A percentile compares a stretch with the other conserved stretches of the same genome.
Conservation (phyloP, 2,113 vertebrate genomes). For the Pedetes capensis region DNA sequence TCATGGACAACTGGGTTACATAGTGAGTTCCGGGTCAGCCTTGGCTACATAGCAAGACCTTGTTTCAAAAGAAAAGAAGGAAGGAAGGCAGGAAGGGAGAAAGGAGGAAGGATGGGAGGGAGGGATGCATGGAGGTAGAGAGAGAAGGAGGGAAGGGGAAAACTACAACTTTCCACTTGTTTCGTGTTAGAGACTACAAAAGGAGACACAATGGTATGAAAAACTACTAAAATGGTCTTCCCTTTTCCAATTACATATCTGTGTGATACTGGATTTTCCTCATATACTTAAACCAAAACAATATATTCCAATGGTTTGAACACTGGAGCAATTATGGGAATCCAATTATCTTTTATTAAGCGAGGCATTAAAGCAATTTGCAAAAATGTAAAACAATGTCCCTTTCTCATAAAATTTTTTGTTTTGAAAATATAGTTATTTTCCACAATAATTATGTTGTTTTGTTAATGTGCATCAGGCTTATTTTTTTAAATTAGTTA, state of each 20-base stretch:
- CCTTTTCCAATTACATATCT: not conserved
- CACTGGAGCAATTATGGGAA: slow-evolving; percentile 21
- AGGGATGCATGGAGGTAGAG: too few species aligned
- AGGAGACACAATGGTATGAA: not conserved
- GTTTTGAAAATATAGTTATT: slow-evolving; percentile 23
- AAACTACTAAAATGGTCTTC: not conserved
- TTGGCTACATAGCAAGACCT: not conserved
- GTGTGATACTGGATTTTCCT: not conserved
- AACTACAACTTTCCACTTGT: not conserved
- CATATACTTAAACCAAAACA: slow-evolving; percentile 15
- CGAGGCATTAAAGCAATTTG: not conserved
- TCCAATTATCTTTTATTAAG: slow-evolving; percentile 28
- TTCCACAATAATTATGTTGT: not conserved
- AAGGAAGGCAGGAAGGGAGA: accelerated
- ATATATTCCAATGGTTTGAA: not conserved
- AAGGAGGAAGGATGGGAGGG: not conserved
- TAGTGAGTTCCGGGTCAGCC: not conserved
- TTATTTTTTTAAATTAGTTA: slow-evolving; percentile 27
- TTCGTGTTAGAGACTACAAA: too few species aligned
- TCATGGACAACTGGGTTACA: too few species aligned
- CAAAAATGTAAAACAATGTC: slow-evolving; percentile 9
- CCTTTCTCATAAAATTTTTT: not conserved
- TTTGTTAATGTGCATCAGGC: not conserved
- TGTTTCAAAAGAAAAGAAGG: not conserved
- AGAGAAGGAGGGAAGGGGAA: too few species aligned